A percentile compares a stretch with the other conserved stretches of the same genome.
These are phyloP conservation scores for Gadus macrocephalus DNA, from an alignment of 2,113 vertebrate species.

Conservation along the genomic window DNA sequence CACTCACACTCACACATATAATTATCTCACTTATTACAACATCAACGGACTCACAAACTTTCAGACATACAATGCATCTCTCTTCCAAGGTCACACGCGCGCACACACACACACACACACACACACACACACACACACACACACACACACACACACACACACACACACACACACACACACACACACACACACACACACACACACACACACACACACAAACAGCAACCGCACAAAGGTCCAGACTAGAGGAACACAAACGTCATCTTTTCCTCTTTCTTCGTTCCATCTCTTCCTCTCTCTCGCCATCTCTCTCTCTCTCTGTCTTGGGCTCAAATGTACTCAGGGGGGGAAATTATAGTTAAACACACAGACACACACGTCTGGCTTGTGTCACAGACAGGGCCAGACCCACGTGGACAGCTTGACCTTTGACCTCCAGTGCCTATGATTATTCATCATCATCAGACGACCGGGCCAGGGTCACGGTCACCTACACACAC, in stretches of 20 bases:
- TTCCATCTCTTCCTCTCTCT: too few species aligned
- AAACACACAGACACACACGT: slow-evolving; percentile 36
- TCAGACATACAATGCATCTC: not conserved
- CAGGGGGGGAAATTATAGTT: slow-evolving; percentile 22
- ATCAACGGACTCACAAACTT: not conserved
- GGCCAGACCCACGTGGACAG: slow-evolving; percentile 58
- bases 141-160: not conserved
- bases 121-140: slow-evolving; percentile 1
- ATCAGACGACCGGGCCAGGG: slow-evolving; percentile 41
- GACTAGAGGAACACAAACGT: too few species aligned
- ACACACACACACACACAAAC: slow-evolving; percentile 16
- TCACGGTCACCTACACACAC: slow-evolving; percentile 24
- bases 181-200: not conserved
- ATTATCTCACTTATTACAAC: not conserved
- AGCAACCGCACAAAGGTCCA: not conserved
- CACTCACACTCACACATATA: slow-evolving; percentile 13
- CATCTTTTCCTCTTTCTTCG: too few species aligned
- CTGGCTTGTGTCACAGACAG: slow-evolving; percentile 65
- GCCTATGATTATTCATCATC: slow-evolving; percentile 65
- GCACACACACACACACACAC: not conserved
- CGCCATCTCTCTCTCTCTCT: too few species aligned
- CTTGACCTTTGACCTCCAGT: slow-evolving; percentile 53
- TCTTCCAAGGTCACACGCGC: not conserved
- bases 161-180: not conserved
- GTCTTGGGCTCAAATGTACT: slow-evolving; percentile 2